These are phyloP conservation scores for Acleris emargana DNA, from an alignment of 2,888 invertebrate species.

Conservation along the genomic window DNA sequence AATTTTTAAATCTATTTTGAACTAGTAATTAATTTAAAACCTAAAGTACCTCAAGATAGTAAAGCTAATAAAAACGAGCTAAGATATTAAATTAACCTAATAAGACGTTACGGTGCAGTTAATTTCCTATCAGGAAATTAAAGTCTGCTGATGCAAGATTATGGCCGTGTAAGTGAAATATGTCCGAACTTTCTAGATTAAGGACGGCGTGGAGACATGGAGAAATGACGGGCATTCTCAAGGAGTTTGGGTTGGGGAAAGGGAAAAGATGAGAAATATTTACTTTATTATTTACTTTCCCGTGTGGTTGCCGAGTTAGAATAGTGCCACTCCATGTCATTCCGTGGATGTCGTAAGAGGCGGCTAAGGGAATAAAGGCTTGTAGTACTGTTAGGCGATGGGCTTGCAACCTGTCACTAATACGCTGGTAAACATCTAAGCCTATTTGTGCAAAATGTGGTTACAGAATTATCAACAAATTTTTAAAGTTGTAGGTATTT, in stretches of 20 bases:
- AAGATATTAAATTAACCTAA: slow-evolving; percentile 22
- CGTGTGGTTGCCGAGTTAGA: too few species aligned
- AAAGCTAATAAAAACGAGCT: slow-evolving; percentile 1
- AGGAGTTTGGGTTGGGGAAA: neutral
- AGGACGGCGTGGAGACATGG: neutral
- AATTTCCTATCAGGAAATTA: slow-evolving; percentile 34
- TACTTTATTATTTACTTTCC: too few species aligned
- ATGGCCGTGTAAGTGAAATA: slow-evolving; percentile 18
- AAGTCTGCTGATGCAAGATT: slow-evolving; percentile 16
- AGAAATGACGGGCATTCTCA: neutral
- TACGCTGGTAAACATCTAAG: too few species aligned
- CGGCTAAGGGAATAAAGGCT: too few species aligned
- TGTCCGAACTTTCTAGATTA: slow-evolving; percentile 23
- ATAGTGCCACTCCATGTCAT: too few species aligned
- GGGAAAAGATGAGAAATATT: neutral
- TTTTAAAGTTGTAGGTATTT: too few species aligned
- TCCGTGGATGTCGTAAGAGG: too few species aligned
- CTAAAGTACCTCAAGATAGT: neutral
- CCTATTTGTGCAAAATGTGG: too few species aligned
- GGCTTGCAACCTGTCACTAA: too few species aligned
- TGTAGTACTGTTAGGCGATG: too few species aligned
- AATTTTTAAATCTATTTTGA: neutral
- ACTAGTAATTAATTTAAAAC: neutral
- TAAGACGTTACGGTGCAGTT: slow-evolving; percentile 19
- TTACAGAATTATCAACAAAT: too few species aligned